Evolutionary conservation across 2,888 invertebrate species (phyloP), one percentile per base, ranked within the genome.

Genomic region (Erebia epiphron): DNA sequence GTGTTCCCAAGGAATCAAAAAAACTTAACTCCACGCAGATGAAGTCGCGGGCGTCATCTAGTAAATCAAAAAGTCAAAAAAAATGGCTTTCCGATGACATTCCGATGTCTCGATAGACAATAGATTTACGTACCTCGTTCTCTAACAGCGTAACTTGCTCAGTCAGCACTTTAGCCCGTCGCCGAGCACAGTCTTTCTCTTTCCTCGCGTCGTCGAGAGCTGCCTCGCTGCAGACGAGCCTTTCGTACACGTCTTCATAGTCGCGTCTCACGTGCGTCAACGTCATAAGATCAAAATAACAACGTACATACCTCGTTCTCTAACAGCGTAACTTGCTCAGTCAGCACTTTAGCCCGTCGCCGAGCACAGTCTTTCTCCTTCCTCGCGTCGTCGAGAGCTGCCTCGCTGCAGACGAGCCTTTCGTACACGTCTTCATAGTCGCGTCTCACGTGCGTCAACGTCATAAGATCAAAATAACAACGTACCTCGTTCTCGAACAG

Each of bases 401-500:
- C 78, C 73, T 90, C 91, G 74, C 79, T 83, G 72, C 70, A 74
- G 56, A 81, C 77, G 70, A 90, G 80, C 0, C 89, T 82, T 75
- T 92, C 92, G 74, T 87, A 85, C 10, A 82, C 83, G 21, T 92
- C 92, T 57, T 92, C 92, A 73, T 90, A 89, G 78, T 92, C 92
- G 49, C 81, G 83, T 0, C 88, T 85, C 1, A 86, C 78, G 73
- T 84, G 77, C 0, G 77, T 75, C 61, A 92, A 71, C 0, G 80
- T 75, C 67, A 80, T 76, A 1, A 43, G 49, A 5, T 21, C 60
- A 65, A 26, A 26, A 26, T 43, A 61, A 18, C 5, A 0, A 21
- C 21, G 41, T 56, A 91, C 92, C 80, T 92, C 91, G 1, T 74
- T 82, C 72, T 91, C 89, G 0, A 89, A 75, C 4, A 73, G n/a